Evolutionary conservation across 2,113 vertebrate genomes (phyloP).

Genomic region (Phalacrocorax brasilianus): DNA sequence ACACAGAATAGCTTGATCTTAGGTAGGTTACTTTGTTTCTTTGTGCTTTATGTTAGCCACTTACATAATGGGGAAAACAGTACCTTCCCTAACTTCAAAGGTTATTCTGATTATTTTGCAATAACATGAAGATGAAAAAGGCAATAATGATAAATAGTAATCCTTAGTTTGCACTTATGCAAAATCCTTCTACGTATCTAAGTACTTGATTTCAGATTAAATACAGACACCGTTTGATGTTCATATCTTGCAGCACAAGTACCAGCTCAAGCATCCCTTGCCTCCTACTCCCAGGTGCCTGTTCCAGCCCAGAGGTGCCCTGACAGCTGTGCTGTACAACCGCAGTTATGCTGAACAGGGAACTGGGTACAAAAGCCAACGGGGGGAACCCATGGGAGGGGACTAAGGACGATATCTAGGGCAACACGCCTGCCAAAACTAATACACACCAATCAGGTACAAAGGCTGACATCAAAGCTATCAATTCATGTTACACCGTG

Average conservation of each 20-base stretch:
- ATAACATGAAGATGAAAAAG: slow-evolving; percentile 41
- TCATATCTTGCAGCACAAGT: neutral
- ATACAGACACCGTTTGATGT: slow-evolving; percentile 29
- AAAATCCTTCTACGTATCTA: slow-evolving; percentile 40
- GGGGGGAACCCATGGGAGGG: neutral
- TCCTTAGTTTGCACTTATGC: slow-evolving; percentile 54
- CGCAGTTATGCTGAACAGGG: neutral
- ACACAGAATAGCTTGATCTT: neutral
- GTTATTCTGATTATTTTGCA: slow-evolving; percentile 30
- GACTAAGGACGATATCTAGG: neutral
- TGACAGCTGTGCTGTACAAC: neutral
- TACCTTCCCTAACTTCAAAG: slow-evolving; percentile 42
- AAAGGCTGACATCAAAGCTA: slow-evolving; percentile 31
- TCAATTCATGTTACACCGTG: neutral
- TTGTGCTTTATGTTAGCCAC: neutral
- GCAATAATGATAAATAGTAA: slow-evolving; percentile 49
- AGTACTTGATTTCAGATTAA: slow-evolving; percentile 44
- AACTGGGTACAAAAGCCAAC: neutral
- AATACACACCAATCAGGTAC: neutral
- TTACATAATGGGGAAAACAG: slow-evolving; percentile 18
- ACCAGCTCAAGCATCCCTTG: slow-evolving; percentile 1
- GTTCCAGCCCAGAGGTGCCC: neutral
- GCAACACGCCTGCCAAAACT: slow-evolving; percentile 7
- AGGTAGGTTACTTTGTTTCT: neutral
- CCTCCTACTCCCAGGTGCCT: slow-evolving; percentile 23